These are phyloP conservation scores for Pandemis heparana DNA, from an alignment of 2,888 invertebrate species.

Conservation along the genomic window DNA sequence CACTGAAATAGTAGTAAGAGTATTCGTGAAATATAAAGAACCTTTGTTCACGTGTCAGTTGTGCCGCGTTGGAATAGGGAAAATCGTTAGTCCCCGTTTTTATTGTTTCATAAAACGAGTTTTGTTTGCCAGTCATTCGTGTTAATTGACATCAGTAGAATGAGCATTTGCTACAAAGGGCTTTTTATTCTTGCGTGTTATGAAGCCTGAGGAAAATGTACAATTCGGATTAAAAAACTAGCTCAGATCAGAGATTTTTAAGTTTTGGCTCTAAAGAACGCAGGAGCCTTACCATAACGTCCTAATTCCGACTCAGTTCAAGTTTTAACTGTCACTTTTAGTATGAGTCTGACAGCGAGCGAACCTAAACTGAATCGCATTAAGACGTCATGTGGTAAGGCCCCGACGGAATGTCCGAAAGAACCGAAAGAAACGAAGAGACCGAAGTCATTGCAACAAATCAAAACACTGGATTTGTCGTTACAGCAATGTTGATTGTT, in stretches of 20 bases:
- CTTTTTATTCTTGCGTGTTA: background rate
- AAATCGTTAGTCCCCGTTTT: slow-evolving; percentile 14
- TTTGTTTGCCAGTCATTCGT: slow-evolving; percentile 23
- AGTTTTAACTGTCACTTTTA: too few relatives aligned
- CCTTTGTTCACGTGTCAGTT: background rate
- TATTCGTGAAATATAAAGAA: slow-evolving; percentile 6
- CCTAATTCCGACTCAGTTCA: too few relatives aligned
- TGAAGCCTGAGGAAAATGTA: background rate
- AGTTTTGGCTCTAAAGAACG: too few relatives aligned
- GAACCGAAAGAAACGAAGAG: background rate
- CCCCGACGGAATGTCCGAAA: background rate
- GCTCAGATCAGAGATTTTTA: background rate
- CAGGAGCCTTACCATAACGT: too few relatives aligned
- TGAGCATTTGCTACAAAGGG: background rate
- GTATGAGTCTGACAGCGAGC: too few relatives aligned
- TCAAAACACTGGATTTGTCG: slow-evolving; percentile 36
- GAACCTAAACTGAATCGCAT: too few relatives aligned
- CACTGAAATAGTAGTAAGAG: background rate
- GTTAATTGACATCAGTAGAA: slow-evolving; percentile 20
- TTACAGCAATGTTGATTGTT: slow-evolving; percentile 52
- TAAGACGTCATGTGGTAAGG: too few relatives aligned
- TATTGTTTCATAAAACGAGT: slow-evolving; percentile 26
- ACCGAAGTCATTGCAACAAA: background rate
- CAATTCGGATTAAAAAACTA: background rate
- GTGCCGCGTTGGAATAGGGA: slow-evolving; percentile 16